Evolutionary conservation across 2,797 vertebrate genomes (phyloP), one percentile per base, ranked within the genome.

Genomic region (Coracias cyanogaster): DNA sequence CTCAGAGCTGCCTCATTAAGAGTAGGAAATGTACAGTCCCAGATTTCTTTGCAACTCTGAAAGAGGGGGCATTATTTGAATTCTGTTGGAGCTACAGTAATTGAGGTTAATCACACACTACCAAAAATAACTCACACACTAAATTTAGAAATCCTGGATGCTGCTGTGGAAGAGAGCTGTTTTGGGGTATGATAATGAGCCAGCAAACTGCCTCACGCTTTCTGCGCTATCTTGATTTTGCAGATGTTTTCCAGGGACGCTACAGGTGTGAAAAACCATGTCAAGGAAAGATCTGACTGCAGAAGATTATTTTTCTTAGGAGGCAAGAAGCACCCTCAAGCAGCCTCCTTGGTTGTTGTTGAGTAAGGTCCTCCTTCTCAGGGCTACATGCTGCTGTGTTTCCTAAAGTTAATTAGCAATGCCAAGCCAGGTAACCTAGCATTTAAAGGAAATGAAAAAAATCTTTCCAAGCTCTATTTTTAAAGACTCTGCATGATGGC

Each of bases 91-190:
- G 88, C 55, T 94, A 76, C 73, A 61, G 88, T 92, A 95, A 97
- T 91, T 92, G 95, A 96, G 84, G 91, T 95, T 97, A 97, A 96
- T 89, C 83, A 93, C 91, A 93, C 35, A 39, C 81, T 82, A 72
- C 92, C 91, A 80, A 91, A 97, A 96, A 97, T 96, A 97, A 91
- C 86, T 93, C 52, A 5, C 6, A 10, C 0, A 2, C 82, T 95
- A 96, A 93, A 96, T 92, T 92, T 96, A 90, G 94, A 93, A 93
- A 78, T 3, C 29, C 29, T 94, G 91, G 89, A 66, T 76, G 82
- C 39, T 90, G 64, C 82, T 90, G 80, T 46, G 82, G 46, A 89
- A 82, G 67, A 95, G 72, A 58, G 80, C 45, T 95, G 52, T 82
- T 88, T 54, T 85, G 84, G 9, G 2, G 70, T 73, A 80, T 48